Percentiles rank a stretch among this genome's conserved stretches.
Conservation (phyloP, 2,113 vertebrate species). For the Ctenomys sociabilis region DNA sequence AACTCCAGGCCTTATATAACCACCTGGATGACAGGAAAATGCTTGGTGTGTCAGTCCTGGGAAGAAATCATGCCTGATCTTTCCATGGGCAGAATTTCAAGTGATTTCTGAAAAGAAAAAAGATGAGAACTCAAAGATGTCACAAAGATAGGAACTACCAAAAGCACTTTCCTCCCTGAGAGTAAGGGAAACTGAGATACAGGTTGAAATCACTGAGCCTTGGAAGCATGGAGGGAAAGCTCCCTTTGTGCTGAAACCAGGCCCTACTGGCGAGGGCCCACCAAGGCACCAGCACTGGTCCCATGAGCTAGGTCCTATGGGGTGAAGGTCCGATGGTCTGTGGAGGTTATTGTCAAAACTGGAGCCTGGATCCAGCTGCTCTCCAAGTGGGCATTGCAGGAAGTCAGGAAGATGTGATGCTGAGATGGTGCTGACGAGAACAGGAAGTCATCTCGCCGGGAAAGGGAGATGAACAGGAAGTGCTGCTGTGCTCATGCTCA, state of each 20-base stretch:
- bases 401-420: not conserved
- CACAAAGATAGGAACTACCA: not conserved
- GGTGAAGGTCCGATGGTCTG: not conserved
- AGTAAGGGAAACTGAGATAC: not conserved
- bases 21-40: not conserved
- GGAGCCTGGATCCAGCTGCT: not conserved
- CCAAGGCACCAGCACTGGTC: fast-evolving
- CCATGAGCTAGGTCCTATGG: not conserved
- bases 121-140: not conserved
- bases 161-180: not conserved
- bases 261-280: not conserved
- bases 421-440: not conserved
- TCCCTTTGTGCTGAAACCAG: not conserved
- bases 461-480: not conserved
- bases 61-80: not conserved
- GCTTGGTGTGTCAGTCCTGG: not conserved
- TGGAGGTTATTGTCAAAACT: not conserved
- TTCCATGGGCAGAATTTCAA: conserved; percentile 40
- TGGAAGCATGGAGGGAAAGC: not conserved
- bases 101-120: not conserved
- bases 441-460: not conserved
- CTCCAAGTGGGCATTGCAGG: not conserved
- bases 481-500: not conserved
- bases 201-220: not conserved
- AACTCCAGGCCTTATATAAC: not conserved